Percentiles rank a stretch among this genome's conserved stretches.
These are phyloP conservation scores for Manduca sexta DNA, from an alignment of 1,140 invertebrate genomes.

Conservation along the genomic window DNA sequence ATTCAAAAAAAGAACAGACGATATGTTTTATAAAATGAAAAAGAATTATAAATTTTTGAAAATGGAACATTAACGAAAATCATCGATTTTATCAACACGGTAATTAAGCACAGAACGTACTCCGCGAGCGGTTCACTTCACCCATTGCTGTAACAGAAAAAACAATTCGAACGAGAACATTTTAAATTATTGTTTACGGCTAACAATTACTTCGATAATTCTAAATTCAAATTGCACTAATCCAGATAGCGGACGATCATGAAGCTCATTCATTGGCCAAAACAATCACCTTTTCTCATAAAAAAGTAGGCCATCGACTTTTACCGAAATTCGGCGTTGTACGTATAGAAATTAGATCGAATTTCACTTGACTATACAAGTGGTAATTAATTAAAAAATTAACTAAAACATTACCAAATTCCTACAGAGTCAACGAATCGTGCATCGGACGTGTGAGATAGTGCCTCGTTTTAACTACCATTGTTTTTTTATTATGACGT, in stretches of 20 bases:
- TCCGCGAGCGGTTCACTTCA: too few relatives aligned
- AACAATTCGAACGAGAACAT: slow-evolving; percentile 53
- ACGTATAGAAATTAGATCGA: slow-evolving; percentile 9
- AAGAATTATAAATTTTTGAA: too few relatives aligned
- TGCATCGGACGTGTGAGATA: slow-evolving; percentile 20
- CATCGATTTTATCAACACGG: too few relatives aligned
- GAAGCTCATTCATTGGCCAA: slow-evolving; percentile 48
- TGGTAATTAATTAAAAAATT: slow-evolving; percentile 67
- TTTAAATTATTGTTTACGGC: slow-evolving; percentile 52
- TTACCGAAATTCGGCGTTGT: slow-evolving; percentile 24
- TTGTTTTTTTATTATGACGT: slow-evolving; percentile 26
- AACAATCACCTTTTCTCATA: slow-evolving; percentile 61
- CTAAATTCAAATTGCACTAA: slow-evolving; percentile 63
- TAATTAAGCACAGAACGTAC: too few relatives aligned
- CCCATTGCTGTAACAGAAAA: slow-evolving; percentile 5
- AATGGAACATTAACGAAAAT: too few relatives aligned
- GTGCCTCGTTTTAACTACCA: slow-evolving; percentile 11
- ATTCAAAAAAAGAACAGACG: too few relatives aligned
- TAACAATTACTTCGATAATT: slow-evolving; percentile 38
- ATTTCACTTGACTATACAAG: slow-evolving; percentile 31
- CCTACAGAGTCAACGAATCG: slow-evolving; percentile 37
- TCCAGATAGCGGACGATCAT: slow-evolving; percentile 44
- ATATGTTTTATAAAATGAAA: too few relatives aligned
- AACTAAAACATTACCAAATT: slow-evolving; percentile 58
- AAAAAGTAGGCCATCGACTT: slow-evolving; percentile 25